A percentile compares a stretch with the other conserved stretches of the same genome.
These are phyloP conservation scores for Incurvaria masculella DNA, from an alignment of 2,888 invertebrate species.

Conservation along the genomic window DNA sequence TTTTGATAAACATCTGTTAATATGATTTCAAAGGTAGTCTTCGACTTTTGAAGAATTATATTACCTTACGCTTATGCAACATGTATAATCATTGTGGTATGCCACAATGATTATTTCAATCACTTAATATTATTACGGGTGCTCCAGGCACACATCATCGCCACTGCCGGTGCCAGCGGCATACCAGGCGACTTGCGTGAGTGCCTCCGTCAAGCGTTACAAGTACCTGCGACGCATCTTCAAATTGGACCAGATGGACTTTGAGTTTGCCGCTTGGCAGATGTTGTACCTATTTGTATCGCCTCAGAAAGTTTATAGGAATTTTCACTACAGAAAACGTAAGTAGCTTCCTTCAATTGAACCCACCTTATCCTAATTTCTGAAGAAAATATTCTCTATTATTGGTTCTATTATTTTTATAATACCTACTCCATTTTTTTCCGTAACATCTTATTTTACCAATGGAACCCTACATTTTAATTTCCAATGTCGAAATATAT, in stretches of 20 bases:
- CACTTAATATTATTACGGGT: too few species aligned
- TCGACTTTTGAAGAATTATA: too few species aligned
- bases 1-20: too few species aligned
- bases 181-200: slow-evolving; percentile 64
- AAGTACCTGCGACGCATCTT: slow-evolving; percentile 81
- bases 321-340: slow-evolving; percentile 98
- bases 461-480: background rate
- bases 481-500: slow-evolving; percentile 2
- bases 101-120: slow-evolving; percentile 24
- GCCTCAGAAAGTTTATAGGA: slow-evolving; percentile 96
- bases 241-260: slow-evolving; percentile 98
- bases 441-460: background rate
- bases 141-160: slow-evolving; percentile 60
- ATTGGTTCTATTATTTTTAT: background rate
- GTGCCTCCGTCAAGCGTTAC: slow-evolving; percentile 85
- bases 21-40: too few species aligned
- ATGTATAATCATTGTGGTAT: too few species aligned
- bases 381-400: background rate
- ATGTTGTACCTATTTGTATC: slow-evolving; percentile 93
- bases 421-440: background rate
- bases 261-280: slow-evolving; percentile 99
- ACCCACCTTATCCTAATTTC: background rate
- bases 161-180: slow-evolving; percentile 68
- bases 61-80: too few species aligned
- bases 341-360: slow-evolving; percentile 34